Conservation (phyloP, 2,113 vertebrate species). For the Sturnira hondurensis region DNA sequence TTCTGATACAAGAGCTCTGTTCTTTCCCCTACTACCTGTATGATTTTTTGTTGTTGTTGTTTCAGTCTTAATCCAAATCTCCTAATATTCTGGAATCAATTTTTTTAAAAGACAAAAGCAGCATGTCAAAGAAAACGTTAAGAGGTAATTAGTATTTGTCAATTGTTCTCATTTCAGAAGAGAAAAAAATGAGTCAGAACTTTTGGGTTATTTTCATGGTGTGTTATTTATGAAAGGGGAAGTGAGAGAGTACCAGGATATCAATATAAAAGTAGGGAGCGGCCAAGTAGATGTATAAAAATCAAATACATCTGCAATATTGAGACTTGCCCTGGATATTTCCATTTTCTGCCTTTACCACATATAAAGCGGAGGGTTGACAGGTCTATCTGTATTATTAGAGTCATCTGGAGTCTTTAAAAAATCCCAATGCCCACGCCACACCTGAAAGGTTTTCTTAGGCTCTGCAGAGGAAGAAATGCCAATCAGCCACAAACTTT, state of each 20-base stretch:
- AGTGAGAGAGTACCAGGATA: background rate
- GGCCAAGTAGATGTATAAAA: background rate
- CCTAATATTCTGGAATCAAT: background rate
- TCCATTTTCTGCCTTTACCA: background rate
- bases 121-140: slow-evolving; percentile 4
- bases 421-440: background rate
- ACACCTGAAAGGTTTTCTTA: too few relatives aligned
- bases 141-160: background rate
- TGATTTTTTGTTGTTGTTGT: background rate
- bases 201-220: background rate
- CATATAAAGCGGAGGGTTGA: background rate
- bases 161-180: background rate
- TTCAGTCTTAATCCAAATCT: slow-evolving; percentile 15
- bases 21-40: background rate
- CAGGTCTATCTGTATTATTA: background rate
- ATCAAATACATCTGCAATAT: background rate
- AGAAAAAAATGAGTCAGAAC: background rate
- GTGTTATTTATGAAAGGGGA: background rate
- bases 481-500: too few relatives aligned
- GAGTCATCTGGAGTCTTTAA: background rate
- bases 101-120: background rate
- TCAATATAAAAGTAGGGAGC: background rate
- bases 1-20: background rate
- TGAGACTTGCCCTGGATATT: background rate
- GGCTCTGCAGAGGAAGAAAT: too few relatives aligned